Percentiles rank a stretch among this genome's conserved stretches.
These are phyloP conservation scores for Perccottus glenii DNA, from an alignment of 2,113 vertebrate species.

Conservation along the genomic window DNA sequence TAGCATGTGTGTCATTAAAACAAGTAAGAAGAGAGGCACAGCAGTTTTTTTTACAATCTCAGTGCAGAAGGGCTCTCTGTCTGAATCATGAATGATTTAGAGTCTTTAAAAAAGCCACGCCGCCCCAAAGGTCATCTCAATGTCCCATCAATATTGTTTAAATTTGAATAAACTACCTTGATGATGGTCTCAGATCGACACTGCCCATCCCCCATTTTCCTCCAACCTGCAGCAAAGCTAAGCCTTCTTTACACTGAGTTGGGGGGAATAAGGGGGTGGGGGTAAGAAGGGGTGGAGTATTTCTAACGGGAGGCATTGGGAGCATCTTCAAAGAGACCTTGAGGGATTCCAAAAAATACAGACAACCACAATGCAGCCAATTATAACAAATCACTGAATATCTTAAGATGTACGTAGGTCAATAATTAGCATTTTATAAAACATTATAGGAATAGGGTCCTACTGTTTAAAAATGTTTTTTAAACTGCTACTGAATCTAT, in stretches of 20 bases:
- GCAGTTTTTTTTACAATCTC: neutral
- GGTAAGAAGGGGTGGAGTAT: neutral
- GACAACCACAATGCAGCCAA: too few species aligned
- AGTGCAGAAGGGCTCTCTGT: neutral
- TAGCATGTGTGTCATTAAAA: too few species aligned
- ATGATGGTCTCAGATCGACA: slow-evolving; percentile 2
- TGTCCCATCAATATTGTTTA: neutral
- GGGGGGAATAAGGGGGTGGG: neutral
- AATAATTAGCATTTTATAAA: too few species aligned
- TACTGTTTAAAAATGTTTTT: too few species aligned
- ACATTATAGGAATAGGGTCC: too few species aligned
- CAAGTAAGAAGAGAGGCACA: too few species aligned
- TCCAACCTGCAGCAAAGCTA: neutral
- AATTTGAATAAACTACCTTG: slow-evolving; percentile 6
- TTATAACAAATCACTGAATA: too few species aligned
- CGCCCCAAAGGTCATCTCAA: slow-evolving; percentile 1
- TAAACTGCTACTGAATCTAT: too few species aligned
- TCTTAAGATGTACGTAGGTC: too few species aligned
- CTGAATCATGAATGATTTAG: slow-evolving; percentile 6
- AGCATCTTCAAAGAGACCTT: slow-evolving; percentile 1
- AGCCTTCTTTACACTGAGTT: neutral
- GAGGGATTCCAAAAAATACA: slow-evolving; percentile 1
- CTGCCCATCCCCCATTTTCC: slow-evolving; percentile 2
- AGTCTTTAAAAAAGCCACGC: neutral
- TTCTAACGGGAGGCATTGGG: neutral